A percentile compares a stretch with the other conserved stretches of the same genome.
phyloP scores from a whole-genome alignment of 2,113 vertebrate species.

The Aramus guarauna region DNA sequence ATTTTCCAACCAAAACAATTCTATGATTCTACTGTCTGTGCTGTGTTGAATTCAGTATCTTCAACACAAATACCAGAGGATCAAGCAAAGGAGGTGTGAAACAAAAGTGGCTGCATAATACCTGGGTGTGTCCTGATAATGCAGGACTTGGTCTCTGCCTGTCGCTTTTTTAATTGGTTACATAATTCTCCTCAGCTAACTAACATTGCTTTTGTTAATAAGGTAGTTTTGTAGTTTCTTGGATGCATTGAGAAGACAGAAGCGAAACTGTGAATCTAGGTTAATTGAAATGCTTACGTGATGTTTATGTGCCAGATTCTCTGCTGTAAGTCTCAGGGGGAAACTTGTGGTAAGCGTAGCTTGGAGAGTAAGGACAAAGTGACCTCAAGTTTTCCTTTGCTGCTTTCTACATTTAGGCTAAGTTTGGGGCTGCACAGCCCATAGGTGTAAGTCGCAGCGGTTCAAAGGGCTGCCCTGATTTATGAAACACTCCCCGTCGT shows the following conservation, averaged over 20 bases:
- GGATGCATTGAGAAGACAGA: not conserved
- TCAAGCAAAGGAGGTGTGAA: not conserved
- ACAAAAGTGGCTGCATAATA: not conserved
- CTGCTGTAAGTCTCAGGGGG: not conserved
- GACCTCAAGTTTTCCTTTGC: not conserved
- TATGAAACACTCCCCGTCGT: not conserved
- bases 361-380: not conserved
- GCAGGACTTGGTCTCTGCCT: not conserved
- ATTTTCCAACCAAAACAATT: too few species aligned
- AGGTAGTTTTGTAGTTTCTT: not conserved
- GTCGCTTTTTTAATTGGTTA: not conserved
- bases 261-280: conserved; percentile 7
- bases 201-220: not conserved
- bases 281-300: not conserved
- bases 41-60: not conserved
- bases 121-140: not conserved
- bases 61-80: not conserved
- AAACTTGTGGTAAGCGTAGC: not conserved
- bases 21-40: not conserved
- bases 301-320: not conserved
- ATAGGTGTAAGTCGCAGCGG: not conserved
- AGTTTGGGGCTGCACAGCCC: not conserved
- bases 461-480: not conserved
- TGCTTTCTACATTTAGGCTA: not conserved
- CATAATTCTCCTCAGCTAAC: not conserved